A percentile compares a stretch with the other conserved stretches of the same genome.
These are phyloP conservation scores for Apus apus DNA, from an alignment of 2,113 vertebrate species.

Conservation along the genomic window DNA sequence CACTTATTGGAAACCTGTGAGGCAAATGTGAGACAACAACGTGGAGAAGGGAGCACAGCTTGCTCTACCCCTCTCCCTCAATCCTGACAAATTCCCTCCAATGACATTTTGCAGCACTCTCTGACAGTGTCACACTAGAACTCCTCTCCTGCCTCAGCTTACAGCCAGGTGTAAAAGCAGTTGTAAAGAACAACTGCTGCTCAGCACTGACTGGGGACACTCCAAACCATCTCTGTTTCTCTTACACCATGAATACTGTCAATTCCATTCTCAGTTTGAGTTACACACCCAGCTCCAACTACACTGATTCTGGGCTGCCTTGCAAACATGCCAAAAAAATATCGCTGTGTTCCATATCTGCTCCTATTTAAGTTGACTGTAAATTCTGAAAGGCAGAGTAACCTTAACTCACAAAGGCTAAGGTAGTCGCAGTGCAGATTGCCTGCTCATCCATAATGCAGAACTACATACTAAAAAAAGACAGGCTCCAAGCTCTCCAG, in stretches of 20 bases:
- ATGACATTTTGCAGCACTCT: background rate
- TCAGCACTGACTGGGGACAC: background rate
- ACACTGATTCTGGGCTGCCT: background rate
- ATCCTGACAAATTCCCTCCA: background rate
- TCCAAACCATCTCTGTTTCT: background rate
- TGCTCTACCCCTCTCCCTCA: background rate
- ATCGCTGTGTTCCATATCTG: background rate
- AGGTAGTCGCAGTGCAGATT: constrained; percentile 67
- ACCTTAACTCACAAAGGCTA: constrained; percentile 48
- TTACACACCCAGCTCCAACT: background rate
- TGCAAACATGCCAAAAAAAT: background rate
- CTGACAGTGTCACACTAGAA: background rate
- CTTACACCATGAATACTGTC: background rate
- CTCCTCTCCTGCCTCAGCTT: background rate
- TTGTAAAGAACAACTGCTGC: background rate
- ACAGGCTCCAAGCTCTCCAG: constrained; percentile 61
- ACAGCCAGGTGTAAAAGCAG: background rate
- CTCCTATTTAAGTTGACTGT: constrained; percentile 31
- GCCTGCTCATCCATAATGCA: constrained; percentile 79
- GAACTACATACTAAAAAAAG: constrained; percentile 66
- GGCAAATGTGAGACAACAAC: background rate
- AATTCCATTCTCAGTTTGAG: background rate
- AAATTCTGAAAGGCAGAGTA: constrained; percentile 34
- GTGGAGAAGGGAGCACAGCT: background rate
- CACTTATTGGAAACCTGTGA: background rate